A percentile compares a stretch with the other conserved stretches of the same genome.
These are phyloP conservation scores for Epizoanthus scotinus DNA, from an alignment of 92 coral and sea anemone genomes.

Conservation along the genomic window DNA sequence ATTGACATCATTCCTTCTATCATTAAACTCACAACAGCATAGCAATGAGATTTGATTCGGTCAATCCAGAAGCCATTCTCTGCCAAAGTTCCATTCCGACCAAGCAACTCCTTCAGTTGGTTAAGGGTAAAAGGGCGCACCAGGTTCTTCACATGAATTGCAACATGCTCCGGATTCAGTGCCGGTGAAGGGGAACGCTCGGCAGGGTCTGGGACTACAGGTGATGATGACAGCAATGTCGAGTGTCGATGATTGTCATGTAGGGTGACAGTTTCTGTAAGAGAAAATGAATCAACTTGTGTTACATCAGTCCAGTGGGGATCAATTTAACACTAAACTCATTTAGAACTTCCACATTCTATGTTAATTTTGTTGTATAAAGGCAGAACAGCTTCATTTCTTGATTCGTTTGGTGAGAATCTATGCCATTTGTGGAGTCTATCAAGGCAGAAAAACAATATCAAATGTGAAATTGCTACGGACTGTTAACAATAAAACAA, in stretches of 20 bases:
- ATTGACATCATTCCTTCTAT: not conserved
- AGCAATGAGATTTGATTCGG: conserved; percentile 94
- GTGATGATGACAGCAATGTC: conserved; percentile 23
- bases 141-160: conserved; percentile 79
- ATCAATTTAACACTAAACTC: not conserved
- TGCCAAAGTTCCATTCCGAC: conserved; percentile 67
- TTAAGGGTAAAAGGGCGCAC: conserved; percentile 93
- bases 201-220: conserved; percentile 55
- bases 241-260: conserved; percentile 38
- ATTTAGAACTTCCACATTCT: not conserved
- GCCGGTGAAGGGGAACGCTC: conserved; percentile 86
- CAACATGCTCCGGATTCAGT: conserved; percentile 66
- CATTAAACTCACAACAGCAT: conserved; percentile 70
- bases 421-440: not conserved
- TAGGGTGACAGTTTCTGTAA: conserved; percentile 12
- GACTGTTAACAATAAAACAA: no score
- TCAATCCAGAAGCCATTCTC: conserved; percentile 97
- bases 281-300: not conserved
- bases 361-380: not conserved
- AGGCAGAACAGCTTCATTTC: conserved; percentile 34
- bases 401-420: not conserved
- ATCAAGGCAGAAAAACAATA: no score
- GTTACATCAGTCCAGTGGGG: not conserved
- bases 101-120: conserved; percentile 85
- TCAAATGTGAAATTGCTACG: no score